Base-by-base conservation (phyloP, 2,113 vertebrate species). In the Triplophysa rosa region DNA sequence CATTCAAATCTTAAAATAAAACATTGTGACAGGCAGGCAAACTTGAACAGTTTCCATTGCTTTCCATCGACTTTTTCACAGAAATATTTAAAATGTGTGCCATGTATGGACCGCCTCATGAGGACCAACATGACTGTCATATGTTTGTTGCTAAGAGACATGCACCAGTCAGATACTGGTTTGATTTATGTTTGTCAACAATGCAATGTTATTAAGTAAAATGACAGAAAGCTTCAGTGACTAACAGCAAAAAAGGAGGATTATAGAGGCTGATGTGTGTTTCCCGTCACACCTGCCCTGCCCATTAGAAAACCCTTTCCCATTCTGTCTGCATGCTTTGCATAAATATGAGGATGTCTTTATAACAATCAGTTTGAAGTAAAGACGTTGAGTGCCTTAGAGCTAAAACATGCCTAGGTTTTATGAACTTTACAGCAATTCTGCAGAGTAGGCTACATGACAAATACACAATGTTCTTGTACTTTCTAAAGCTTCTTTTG, bases 331-430 rank as follows among this genome's bases (percentile, higher is more conserved):
- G 24, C 52, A 23, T 54, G 62, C 37, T 83, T 62, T 58, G 16
- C 19, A 72, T 90, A 78, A 84, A 89, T 89, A 88, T 87, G 91
- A 89, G 87, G 86, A 85, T 54, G 77, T 33, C 61, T 82, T 54
- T 23, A 72, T 59, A 52, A 54, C 1, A 42, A 80, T 42, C 73
- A 62, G 24, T n/a, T 42, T 83, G 26, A 77, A 78, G 79, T 88
- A 87, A 86, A 88, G 80, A 88, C 47, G 67, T 74, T 78, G 59
- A 14, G 42, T 23, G 47, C 84, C 83, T 45, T 21, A 79, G 68
- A 80, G 83, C 84, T 59, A 75, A 67, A 83, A 64, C 74, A 65
- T 84, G 80, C 26, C 62, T 37, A 61, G 24, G 75, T 23, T 56
- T 82, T 58, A 24, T 42, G 79, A 75, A 0, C 33, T 69, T 52